phyloP scores from a whole-genome alignment of 2,797 vertebrate species.

The Jordanella pulchra region DNA sequence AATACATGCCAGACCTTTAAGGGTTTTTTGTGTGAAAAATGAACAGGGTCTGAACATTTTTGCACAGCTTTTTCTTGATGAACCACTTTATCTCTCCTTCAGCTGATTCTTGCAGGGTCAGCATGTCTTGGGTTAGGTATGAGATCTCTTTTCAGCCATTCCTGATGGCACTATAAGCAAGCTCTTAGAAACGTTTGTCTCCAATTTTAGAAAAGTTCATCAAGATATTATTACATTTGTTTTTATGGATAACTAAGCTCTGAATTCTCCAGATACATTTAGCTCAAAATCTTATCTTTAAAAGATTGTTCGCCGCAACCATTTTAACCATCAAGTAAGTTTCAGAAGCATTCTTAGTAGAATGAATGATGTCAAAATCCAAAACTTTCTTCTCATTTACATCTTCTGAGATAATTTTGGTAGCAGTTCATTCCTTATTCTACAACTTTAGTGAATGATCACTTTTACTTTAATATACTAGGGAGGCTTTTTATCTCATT shows the following conservation, averaged over 20 bases:
- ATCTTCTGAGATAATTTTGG: slow-evolving; percentile 5
- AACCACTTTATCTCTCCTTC: slow-evolving; percentile 27
- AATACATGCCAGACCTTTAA: neutral
- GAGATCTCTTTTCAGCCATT: slow-evolving; percentile 7
- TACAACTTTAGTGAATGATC: neutral
- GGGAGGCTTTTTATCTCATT: neutral
- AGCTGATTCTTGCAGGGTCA: slow-evolving; percentile 21
- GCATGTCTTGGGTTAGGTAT: slow-evolving; percentile 5
- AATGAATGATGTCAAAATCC: neutral
- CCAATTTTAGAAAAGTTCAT: slow-evolving; percentile 4
- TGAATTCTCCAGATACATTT: slow-evolving; percentile 4
- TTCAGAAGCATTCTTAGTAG: neutral
- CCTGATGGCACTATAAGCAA: slow-evolving; percentile 3
- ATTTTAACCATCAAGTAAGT: neutral
- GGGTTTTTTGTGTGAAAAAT: neutral
- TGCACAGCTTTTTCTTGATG: slow-evolving; percentile 3
- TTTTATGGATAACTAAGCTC: neutral
- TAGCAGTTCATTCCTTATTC: neutral
- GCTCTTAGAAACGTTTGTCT: neutral
- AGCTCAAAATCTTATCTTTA: slow-evolving; percentile 12
- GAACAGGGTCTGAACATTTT: neutral
- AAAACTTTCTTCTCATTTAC: neutral
- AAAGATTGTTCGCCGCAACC: neutral
- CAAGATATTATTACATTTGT: neutral
- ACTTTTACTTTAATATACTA: neutral